These are phyloP conservation scores for Mechanitis messenoides DNA, from an alignment of 2,888 invertebrate genomes.

Conservation along the genomic window DNA sequence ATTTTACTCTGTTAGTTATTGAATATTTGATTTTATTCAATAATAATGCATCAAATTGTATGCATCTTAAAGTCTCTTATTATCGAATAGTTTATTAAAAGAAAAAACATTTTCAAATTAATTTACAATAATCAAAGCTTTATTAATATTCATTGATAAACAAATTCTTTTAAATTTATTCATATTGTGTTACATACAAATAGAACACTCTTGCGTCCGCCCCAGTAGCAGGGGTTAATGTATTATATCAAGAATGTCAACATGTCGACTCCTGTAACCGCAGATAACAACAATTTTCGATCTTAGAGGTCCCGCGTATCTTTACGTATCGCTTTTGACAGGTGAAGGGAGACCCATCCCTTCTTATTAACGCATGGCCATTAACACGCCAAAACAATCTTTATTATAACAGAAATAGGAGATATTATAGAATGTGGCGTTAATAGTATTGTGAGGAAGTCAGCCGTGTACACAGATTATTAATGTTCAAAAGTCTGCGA, in stretches of 20 bases:
- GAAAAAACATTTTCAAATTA: too few relatives aligned
- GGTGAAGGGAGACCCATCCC: conserved; percentile 20
- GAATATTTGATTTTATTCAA: too few relatives aligned
- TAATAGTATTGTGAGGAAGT: conserved; percentile 12
- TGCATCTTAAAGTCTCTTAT: too few relatives aligned
- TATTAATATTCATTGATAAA: background rate
- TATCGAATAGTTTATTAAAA: too few relatives aligned
- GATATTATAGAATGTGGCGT: conserved; percentile 5
- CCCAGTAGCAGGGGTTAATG: conserved; percentile 2
- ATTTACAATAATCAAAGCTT: background rate
- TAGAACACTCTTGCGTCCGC: background rate
- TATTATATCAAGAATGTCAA: conserved; percentile 18
- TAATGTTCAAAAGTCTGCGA: conserved; percentile 21
- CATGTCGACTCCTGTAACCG: conserved; percentile 16
- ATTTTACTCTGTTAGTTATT: conserved; percentile 6
- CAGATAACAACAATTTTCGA: conserved; percentile 26
- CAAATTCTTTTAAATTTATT: background rate
- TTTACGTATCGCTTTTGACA: conserved; percentile 21
- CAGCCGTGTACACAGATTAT: conserved; percentile 24
- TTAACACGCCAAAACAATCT: background rate
- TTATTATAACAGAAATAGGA: background rate
- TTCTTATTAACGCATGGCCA: conserved; percentile 6
- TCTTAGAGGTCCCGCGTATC: conserved; percentile 11
- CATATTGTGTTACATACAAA: background rate
- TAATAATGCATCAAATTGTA: too few relatives aligned